Evolutionary conservation across 1,140 invertebrate species (phyloP), one percentile per base, ranked within the genome.

Genomic region (Cyrtorhinus lividipennis): DNA sequence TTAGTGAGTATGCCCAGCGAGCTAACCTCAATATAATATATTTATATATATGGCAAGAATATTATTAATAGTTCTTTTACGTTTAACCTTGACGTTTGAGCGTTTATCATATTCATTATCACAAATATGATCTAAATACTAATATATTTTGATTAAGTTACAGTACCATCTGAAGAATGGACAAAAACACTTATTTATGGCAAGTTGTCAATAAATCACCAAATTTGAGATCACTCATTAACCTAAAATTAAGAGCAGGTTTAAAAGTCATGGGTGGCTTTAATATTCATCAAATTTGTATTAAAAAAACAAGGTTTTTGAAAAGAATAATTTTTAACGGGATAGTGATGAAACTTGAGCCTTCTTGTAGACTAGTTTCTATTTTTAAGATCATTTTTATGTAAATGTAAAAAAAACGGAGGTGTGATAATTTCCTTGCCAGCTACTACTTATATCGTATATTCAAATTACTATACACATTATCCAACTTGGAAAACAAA

Each of bases 141-240:
- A 64, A 61, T 10, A 38, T 64, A 64, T 64, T 64, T 64, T 64
- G 62, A 64, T 64, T 64, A 64, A 59, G 45, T 22, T 24, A 58
- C 44, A 56, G 62, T 57, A 64, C 62, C 62, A 64, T 64, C 27
- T 48, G 13, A 12, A 46, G 22, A 64, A 64, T 64, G 62, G 62
- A 64, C 60, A 57, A 26, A n/a, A 45, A 48, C 56, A 30, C 62
- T 64, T 64, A 64, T 64, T 53, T 53, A 64, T 64, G 62, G 62
- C 62, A 64, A 64, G 62, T 63, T 64, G 62, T 65, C 61, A 59
- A 65, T 61, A 62, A 63, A 65, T 61, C 59, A 62, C 64, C 60
- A 59, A 59, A 62, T 38, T 65, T 65, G 64, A 65, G 60, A 65
- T 65, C 64, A 65, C 64, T 62, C 48, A 57, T 62, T 61, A 61